Base-by-base conservation (phyloP, 1,140 invertebrate species). In the Portunus trituberculatus region DNA sequence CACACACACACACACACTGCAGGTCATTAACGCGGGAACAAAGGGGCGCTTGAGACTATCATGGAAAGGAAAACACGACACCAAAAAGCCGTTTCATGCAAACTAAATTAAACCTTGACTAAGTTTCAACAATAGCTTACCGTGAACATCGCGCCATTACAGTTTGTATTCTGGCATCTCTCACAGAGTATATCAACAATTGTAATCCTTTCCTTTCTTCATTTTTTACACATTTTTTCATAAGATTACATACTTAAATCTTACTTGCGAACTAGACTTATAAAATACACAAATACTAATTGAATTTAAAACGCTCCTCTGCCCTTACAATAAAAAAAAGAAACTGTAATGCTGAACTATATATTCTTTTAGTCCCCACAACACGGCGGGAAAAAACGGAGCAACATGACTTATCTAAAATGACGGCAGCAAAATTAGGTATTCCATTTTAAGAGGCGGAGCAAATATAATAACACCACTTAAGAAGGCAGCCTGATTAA, bases 1-100 rank as follows among this genome's bases (percentile, higher is more conserved):
- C 86, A 88, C 86, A 88, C 86, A 32, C 67, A 76, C 67, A 76
- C 67, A 76, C 67, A 76, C 67, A n/a, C 67, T 76, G 67, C 20
- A 76, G 67, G 67, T 76, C 67, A 76, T 76, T 76, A 76, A 76
- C 20, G 67, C 67, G 25, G n/a, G 67, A 76, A 76, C 67, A 76
- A 76, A 76, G 67, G 67, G 25, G 67, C 67, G 67, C 67, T 76
- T 76, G 67, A 76, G 67, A 76, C 67, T 76, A 76, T 76, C 67
- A 76, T 76, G 67, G 67, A 76, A 76, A 76, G 67, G 67, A 76
- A 76, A 76, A 76, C 67, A 76, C 67, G 67, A n/a, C 67, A 76
- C 67, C 67, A 76, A 76, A 76, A 76, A 76, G 67, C 67, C 67
- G 67, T n/a, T 76, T n/a, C 67, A 76, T 76, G 67, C 67, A 76